Evolutionary conservation across 2,888 invertebrate genomes (phyloP).

Genomic region (Tipula unca): DNA sequence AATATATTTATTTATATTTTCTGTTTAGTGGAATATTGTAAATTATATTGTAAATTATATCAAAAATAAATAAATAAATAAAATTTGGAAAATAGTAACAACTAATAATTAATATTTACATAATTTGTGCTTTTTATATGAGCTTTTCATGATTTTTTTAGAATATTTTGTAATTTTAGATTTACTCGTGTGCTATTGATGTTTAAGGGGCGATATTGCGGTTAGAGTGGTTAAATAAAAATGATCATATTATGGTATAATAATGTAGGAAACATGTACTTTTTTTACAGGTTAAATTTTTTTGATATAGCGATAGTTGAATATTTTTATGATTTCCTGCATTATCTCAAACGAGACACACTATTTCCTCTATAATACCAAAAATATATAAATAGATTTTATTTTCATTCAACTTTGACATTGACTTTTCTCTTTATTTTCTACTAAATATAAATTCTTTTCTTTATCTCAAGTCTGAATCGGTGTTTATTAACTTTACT

Average conservation of each 20-base stretch:
- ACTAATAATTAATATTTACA: neutral
- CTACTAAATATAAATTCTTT: neutral
- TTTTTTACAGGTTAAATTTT: no score
- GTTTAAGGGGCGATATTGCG: neutral
- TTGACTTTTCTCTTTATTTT: neutral
- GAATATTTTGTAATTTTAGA: neutral
- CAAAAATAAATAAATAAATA: neutral
- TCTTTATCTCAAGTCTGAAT: neutral
- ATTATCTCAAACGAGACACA: neutral
- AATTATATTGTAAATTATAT: neutral
- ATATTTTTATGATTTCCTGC: no score
- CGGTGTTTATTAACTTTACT: neutral
- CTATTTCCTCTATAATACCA: neutral
- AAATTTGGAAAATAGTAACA: neutral
- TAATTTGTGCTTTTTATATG: neutral
- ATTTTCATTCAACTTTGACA: neutral
- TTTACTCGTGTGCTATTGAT: neutral
- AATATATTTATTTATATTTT: neutral
- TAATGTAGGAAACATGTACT: no score
- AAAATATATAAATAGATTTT: neutral
- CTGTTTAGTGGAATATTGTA: neutral
- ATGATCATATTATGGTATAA: neutral
- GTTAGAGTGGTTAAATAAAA: no score
- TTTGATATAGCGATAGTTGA: neutral
- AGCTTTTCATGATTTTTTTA: neutral